Evolutionary conservation across 30 jellyfish, hydroid and myxozoan species (phyloP), one percentile per base, ranked within the genome.

Genomic region (Aurelia coerulea): DNA sequence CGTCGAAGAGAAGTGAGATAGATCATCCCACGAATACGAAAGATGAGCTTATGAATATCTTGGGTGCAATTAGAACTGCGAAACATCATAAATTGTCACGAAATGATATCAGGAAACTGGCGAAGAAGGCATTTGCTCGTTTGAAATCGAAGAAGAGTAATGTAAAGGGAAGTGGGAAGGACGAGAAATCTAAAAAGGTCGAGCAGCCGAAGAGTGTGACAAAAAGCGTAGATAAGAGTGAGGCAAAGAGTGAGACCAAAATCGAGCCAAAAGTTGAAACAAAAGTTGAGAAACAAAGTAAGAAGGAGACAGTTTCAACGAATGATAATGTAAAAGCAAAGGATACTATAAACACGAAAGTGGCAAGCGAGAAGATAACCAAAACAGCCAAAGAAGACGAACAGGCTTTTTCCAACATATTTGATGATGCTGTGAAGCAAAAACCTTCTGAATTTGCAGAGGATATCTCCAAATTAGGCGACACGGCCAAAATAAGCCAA

Each of bases 61-160:
- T 95, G 49, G 89, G 95, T 2, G 93, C 91, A 16, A 85, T 95
- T 1, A 81, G 94, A 32, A 70, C 82, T 14, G 96, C 99, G 6
- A 87, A 95, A 52, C 97, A 87, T 65, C 97, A 95, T 85, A 88
- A 88, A 68, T 70, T 95, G 42, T 91, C 99, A 37, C 69, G 99
- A 83, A 95, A 91, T 56, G 99, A 95, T 64, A 95, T 95, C 56
- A 63, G 98, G 37, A 74, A 86, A 29, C 87, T 95, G 29, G 99
- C 99, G 2, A 95, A 88, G 73, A 95, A 95, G 84, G 99, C 99
- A 14, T 88, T 95, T 62, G 97, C 96, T 2, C 71, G 93, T 33
- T 59, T 92, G 74, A 83, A 95, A 70, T 58, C 75, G 77, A 75
- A 66, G 71, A 76, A 81, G 79, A 60, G 65, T 29, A 42, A 33